Conservation (phyloP, 1,140 invertebrate species). For the Calephelis virginiensis region DNA sequence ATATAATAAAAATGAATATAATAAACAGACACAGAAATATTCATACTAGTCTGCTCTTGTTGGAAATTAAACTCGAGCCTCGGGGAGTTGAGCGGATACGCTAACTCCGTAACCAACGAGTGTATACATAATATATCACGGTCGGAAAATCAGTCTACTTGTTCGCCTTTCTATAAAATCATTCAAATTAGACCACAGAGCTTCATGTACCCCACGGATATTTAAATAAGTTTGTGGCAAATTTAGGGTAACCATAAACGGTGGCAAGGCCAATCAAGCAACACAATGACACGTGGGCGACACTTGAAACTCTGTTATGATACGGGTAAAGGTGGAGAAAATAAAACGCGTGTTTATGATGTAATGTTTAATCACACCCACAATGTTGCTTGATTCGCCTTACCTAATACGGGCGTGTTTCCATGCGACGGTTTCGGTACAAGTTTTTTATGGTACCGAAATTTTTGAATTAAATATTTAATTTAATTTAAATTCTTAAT, state of each 20-base stretch:
- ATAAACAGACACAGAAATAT: too few species aligned
- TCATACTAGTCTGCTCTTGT: too few species aligned
- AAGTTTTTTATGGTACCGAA: neutral
- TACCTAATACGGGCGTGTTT: conserved; percentile 26
- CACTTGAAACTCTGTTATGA: conserved; percentile 56
- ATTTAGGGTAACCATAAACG: conserved; percentile 32
- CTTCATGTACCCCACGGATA: conserved; percentile 35
- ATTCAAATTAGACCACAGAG: conserved; percentile 36
- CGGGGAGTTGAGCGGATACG: too few species aligned
- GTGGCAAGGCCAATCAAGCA: conserved; percentile 68
- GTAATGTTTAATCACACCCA: conserved; percentile 66
- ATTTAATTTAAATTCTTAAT: neutral
- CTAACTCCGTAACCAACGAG: too few species aligned
- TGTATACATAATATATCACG: too few species aligned
- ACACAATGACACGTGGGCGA: conserved; percentile 57
- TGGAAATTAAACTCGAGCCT: too few species aligned
- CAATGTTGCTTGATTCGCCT: conserved; percentile 74
- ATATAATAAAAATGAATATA: too few species aligned
- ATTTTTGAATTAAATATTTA: neutral
- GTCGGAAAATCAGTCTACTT: too few species aligned
- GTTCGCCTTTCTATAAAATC: too few species aligned
- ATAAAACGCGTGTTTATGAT: conserved; percentile 55
- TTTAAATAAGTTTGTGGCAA: conserved; percentile 18
- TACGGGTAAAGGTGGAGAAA: conserved; percentile 33
- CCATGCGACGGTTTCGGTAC: conserved; percentile 7